phyloP scores from a whole-genome alignment of 2,797 vertebrate species.

The Schizopygopsis malacanthus region DNA sequence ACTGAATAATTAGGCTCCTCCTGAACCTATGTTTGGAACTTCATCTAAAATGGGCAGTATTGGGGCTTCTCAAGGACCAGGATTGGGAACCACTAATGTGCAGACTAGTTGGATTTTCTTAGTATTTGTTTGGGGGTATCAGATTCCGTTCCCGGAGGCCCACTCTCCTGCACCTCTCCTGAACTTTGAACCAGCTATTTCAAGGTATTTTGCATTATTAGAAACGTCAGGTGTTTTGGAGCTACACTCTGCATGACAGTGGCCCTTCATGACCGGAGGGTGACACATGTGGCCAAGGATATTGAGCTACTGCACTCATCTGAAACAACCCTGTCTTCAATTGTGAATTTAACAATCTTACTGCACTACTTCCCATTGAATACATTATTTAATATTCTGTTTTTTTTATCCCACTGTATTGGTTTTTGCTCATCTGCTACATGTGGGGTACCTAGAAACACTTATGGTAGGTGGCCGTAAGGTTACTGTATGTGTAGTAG shows the following conservation, averaged over 20 bases:
- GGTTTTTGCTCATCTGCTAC: too few relatives aligned
- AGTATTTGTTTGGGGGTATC: not conserved
- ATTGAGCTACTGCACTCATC: not conserved
- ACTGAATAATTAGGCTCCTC: not conserved
- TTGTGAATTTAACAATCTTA: not conserved
- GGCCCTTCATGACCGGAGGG: too few relatives aligned
- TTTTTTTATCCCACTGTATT: too few relatives aligned
- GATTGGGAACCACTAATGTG: too few relatives aligned
- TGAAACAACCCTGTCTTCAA: not conserved
- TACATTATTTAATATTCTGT: too few relatives aligned
- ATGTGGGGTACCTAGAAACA: too few relatives aligned
- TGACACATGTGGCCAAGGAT: not conserved
- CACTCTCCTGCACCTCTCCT: not conserved
- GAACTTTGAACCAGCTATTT: not conserved
- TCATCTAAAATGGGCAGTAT: not conserved
- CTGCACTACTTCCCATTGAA: not conserved
- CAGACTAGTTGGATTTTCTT: not conserved
- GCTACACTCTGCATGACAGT: too few relatives aligned
- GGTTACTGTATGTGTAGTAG: too few relatives aligned
- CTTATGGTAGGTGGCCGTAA: too few relatives aligned
- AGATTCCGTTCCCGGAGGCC: not conserved
- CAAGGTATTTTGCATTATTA: not conserved
- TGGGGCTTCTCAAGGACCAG: not conserved
- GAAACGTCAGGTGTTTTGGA: not conserved
- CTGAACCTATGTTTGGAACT: not conserved